Conservation (phyloP, 35 echinoderm and acorn worm genomes). For the Diadema setosum region DNA sequence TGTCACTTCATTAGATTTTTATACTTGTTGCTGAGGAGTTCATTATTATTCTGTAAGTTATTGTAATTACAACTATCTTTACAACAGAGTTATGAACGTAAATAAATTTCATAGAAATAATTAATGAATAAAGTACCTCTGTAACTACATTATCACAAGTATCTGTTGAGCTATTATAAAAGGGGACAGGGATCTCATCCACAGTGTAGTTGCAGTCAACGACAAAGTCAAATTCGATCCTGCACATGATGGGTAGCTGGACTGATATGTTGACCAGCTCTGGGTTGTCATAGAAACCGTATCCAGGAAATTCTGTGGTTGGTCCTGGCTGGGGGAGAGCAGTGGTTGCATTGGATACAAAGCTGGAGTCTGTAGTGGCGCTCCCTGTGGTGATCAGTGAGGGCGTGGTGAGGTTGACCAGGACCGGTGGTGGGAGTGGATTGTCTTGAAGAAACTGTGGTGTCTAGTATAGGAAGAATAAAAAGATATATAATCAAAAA, state of each 20-base stretch:
- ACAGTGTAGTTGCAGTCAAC: constrained; percentile 1
- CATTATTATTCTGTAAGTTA: too few species aligned
- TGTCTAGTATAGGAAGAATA: background rate
- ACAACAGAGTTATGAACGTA: too few species aligned
- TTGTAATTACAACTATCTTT: too few species aligned
- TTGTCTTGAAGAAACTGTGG: constrained; percentile 61
- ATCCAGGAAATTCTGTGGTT: background rate
- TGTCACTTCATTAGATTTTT: too few species aligned
- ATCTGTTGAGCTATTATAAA: constrained; percentile 23
- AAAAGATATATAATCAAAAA: background rate
- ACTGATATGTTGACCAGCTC: constrained; percentile 31
- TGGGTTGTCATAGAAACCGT: constrained; percentile 31
- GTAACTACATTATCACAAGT: constrained; percentile 63
- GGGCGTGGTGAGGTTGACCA: constrained; percentile 26
- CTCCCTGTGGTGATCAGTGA: background rate
- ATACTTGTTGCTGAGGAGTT: too few species aligned
- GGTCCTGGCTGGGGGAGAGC: background rate
- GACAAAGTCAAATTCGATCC: constrained; percentile 5
- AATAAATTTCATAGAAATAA: too few species aligned
- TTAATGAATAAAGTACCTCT: too few species aligned
- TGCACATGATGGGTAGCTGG: constrained; percentile 35
- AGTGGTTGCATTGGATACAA: too few species aligned
- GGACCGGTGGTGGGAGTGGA: constrained; percentile 7
- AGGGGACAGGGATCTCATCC: constrained; percentile 51
- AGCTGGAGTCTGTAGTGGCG: background rate